Evolutionary conservation across 1,140 invertebrate species (phyloP).

Genomic region (Potamilus streckersoni): DNA sequence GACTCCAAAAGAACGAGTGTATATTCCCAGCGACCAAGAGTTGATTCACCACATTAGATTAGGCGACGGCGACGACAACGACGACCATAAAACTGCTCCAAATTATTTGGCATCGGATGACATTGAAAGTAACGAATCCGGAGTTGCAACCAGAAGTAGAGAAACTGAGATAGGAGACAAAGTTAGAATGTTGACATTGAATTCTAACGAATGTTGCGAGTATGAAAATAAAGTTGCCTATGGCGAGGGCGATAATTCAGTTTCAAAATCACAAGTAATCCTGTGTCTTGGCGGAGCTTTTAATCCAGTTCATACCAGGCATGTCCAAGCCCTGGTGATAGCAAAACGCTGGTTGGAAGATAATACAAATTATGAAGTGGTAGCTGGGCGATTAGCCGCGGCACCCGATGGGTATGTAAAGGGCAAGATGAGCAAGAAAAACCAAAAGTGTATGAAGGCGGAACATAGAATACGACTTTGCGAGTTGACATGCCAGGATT

Average conservation of each 20-base stretch:
- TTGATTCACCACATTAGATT: constrained; percentile 14
- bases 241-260: background rate
- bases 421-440: constrained; percentile 4
- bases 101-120: background rate
- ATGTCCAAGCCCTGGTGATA: background rate
- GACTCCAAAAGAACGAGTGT: constrained; percentile 10
- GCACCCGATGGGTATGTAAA: constrained; percentile 17
- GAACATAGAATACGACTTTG: constrained; percentile 12
- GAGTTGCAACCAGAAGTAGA: no score
- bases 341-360: constrained; percentile 7
- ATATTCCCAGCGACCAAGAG: constrained; percentile 9
- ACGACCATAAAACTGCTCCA: background rate
- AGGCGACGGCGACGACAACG: background rate
- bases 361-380: constrained; percentile 18
- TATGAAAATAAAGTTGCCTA: background rate
- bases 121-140: background rate
- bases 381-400: constrained; percentile 9
- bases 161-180: no score
- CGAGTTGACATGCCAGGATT: constrained; percentile 1
- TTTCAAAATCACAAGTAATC: constrained; percentile 13
- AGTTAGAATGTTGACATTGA: no score
- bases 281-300: constrained; percentile 17
- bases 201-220: no score
- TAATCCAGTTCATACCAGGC: constrained; percentile 19
- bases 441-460: constrained; percentile 1